These are phyloP conservation scores for Cyclophora punctaria DNA, from an alignment of 2,888 invertebrate species.

Conservation along the genomic window DNA sequence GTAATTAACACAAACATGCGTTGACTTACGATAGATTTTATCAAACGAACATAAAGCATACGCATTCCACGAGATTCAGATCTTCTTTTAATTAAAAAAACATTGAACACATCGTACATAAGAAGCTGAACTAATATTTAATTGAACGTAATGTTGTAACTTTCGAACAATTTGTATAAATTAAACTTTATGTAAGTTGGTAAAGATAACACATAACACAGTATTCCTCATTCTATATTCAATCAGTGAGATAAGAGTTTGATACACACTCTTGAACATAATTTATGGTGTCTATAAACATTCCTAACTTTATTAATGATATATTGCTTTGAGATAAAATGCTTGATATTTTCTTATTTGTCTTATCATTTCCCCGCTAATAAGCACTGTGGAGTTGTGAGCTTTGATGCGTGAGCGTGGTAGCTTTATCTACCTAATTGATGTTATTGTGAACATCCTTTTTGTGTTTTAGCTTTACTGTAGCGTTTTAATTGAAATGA, in stretches of 20 bases:
- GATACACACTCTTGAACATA: conserved; percentile 18
- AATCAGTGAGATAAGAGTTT: conserved; percentile 19
- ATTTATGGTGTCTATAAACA: conserved; percentile 30
- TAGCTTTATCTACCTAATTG: no score
- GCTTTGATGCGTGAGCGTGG: no score
- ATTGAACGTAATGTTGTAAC: background rate
- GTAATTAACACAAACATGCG: no score
- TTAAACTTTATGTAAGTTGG: conserved; percentile 15
- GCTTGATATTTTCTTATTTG: conserved; percentile 21
- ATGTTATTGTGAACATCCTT: no score
- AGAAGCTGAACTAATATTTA: no score
- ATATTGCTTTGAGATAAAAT: conserved; percentile 21
- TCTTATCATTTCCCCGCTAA: conserved; percentile 24
- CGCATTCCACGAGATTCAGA: no score
- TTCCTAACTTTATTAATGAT: conserved; percentile 33
- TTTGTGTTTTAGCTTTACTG: background rate
- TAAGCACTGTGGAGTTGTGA: conserved; percentile 3
- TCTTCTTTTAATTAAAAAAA: no score
- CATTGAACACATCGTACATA: no score
- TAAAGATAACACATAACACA: conserved; percentile 11
- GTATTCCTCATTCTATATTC: conserved; percentile 17
- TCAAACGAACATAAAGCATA: no score
- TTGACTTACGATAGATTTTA: no score
- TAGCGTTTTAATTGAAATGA: background rate
- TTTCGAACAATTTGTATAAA: conserved; percentile 13